phyloP scores from a whole-genome alignment of 2,888 invertebrate genomes.

The Antitype chi region DNA sequence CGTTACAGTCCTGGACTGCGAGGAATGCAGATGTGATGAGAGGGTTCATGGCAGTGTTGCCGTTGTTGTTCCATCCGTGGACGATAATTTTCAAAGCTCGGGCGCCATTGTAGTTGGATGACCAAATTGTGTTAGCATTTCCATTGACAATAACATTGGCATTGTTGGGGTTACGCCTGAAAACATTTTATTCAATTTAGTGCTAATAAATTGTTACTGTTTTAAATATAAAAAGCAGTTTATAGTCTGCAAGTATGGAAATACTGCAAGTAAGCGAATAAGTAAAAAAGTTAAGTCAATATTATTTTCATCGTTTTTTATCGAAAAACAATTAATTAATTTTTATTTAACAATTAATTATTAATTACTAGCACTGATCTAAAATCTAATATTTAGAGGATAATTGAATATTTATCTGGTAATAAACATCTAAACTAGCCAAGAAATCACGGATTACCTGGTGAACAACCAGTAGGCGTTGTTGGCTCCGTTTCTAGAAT shows the following conservation, averaged over 20 bases:
- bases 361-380: not conserved
- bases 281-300: not conserved
- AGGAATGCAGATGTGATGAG: constrained; percentile 77
- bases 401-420: not conserved
- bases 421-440: not conserved
- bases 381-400: not conserved
- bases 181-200: constrained; percentile 27
- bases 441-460: constrained; percentile 25
- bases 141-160: constrained; percentile 74
- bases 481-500: constrained; percentile 73
- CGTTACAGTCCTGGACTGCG: constrained; percentile 75
- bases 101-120: constrained; percentile 73
- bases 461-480: constrained; percentile 80
- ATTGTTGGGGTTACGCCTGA: constrained; percentile 74
- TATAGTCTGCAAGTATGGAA: not conserved
- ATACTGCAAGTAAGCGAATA: not conserved
- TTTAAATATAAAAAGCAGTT: not conserved
- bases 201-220: not conserved
- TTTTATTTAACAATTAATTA: too few relatives aligned
- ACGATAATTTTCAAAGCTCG: constrained; percentile 77
- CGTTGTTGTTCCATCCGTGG: constrained; percentile 82
- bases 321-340: not conserved
- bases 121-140: constrained; percentile 72
- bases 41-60: constrained; percentile 75
- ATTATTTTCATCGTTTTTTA: not conserved